Evolutionary conservation across 2,113 vertebrate genomes (phyloP).

Genomic region (Aldabrachelys gigantea): DNA sequence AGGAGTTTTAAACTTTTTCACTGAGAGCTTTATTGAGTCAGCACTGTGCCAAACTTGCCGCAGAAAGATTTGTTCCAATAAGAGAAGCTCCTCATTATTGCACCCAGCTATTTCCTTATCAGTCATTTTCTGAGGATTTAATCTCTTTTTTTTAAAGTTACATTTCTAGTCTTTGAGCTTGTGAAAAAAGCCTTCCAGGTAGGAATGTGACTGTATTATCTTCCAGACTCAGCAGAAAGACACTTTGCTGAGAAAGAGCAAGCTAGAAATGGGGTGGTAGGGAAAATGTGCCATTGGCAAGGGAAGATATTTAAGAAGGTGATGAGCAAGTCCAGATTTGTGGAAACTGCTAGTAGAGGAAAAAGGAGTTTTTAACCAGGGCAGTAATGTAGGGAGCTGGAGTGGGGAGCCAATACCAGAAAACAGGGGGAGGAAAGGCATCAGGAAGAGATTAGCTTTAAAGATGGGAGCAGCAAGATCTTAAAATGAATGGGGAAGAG

Average conservation of each 20-base stretch:
- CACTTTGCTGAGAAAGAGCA: not conserved
- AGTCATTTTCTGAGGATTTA: not conserved
- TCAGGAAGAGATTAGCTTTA: not conserved
- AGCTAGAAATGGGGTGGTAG: not conserved
- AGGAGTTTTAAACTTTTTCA: not conserved
- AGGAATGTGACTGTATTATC: constrained; percentile 20
- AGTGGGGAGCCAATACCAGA: not conserved
- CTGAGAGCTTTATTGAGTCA: not conserved
- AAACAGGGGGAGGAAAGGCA: not conserved
- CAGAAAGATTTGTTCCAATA: not conserved
- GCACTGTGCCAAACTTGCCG: not conserved
- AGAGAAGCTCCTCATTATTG: not conserved
- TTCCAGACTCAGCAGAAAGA: not conserved
- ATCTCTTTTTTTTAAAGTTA: not conserved
- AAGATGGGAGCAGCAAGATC: not conserved
- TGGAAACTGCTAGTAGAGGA: not conserved
- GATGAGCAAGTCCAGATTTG: not conserved
- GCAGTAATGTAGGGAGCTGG: not conserved
- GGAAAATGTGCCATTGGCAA: not conserved
- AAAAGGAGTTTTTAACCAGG: not conserved
- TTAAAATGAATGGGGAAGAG: not conserved
- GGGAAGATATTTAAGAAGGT: not conserved
- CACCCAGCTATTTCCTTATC: not conserved
- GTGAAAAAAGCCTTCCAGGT: constrained; percentile 6
- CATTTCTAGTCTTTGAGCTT: not conserved